Evolutionary conservation across 1,140 invertebrate genomes (phyloP).

Genomic region (silkworm (Bombyx mori)): DNA sequence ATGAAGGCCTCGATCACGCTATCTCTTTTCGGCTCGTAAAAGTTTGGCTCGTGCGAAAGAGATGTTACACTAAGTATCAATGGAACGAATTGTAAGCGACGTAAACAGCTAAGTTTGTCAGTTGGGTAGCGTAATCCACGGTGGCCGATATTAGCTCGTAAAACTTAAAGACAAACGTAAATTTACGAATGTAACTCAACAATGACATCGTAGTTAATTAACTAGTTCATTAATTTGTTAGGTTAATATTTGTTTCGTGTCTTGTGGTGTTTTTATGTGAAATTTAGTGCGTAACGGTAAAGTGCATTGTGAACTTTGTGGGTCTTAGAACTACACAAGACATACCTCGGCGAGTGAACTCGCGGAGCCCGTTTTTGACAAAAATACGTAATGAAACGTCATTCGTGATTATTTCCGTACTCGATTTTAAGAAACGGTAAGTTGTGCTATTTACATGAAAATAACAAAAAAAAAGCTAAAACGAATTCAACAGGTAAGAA

Average conservation of each 20-base stretch:
- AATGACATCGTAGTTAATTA: conserved; percentile 2
- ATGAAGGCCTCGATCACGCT: too few relatives aligned
- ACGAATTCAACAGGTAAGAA: too few relatives aligned
- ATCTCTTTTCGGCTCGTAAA: too few relatives aligned
- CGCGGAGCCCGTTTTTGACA: too few relatives aligned
- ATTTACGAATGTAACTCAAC: background rate
- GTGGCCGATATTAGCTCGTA: conserved; percentile 7
- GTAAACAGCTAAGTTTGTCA: conserved; percentile 24
- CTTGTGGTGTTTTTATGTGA: conserved; percentile 18
- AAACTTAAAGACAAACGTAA: background rate
- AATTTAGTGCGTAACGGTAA: conserved; percentile 50
- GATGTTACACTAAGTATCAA: conserved; percentile 21
- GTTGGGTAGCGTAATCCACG: conserved; percentile 22
- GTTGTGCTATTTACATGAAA: too few relatives aligned
- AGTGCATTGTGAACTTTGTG: conserved; percentile 24
- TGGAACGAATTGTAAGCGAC: conserved; percentile 15
- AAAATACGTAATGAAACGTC: too few relatives aligned
- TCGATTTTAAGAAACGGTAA: too few relatives aligned
- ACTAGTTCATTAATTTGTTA: too few relatives aligned
- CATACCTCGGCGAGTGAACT: background rate
- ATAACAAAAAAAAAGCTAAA: too few relatives aligned
- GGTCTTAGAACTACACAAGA: background rate
- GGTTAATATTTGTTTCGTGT: too few relatives aligned
- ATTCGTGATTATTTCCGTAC: too few relatives aligned
- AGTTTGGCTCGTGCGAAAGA: conserved; percentile 13